Percentiles rank a stretch among this genome's conserved stretches.
Conservation (phyloP, 1,140 invertebrate species). For the Arion vulgaris region DNA sequence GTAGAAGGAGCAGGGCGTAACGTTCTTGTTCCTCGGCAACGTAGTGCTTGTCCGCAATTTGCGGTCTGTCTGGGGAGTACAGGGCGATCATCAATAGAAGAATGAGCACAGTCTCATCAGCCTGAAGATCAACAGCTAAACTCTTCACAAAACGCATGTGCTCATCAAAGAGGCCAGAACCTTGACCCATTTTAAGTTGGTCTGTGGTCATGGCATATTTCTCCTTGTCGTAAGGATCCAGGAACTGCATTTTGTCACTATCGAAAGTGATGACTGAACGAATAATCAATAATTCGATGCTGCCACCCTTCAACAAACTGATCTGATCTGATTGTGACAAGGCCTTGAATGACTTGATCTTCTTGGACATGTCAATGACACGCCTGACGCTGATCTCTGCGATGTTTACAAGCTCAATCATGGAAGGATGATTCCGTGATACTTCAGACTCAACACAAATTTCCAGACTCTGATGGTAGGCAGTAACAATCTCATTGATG, state of each 20-base stretch:
- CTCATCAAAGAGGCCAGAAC: slow-evolving; percentile 72
- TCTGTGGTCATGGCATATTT: slow-evolving; percentile 69
- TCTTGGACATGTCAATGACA: slow-evolving; percentile 73
- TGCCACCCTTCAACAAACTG: slow-evolving; percentile 73
- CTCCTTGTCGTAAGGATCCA: slow-evolving; percentile 70
- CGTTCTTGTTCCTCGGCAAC: slow-evolving; percentile 74
- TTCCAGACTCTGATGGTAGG: slow-evolving; percentile 70
- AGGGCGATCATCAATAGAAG: slow-evolving; percentile 74
- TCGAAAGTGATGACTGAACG: slow-evolving; percentile 72
- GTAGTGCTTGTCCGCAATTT: slow-evolving; percentile 69
- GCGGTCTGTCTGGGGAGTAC: slow-evolving; percentile 74
- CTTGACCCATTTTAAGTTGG: slow-evolving; percentile 63
- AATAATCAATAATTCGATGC: slow-evolving; percentile 76
- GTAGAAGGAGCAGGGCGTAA: slow-evolving; percentile 73
- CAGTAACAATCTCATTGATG: slow-evolving; percentile 68
- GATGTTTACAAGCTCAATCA: slow-evolving; percentile 72
- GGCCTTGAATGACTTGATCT: slow-evolving; percentile 72
- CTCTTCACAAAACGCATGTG: slow-evolving; percentile 75
- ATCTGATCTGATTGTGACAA: slow-evolving; percentile 73
- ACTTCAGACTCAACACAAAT: slow-evolving; percentile 65
- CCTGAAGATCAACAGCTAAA: slow-evolving; percentile 71
- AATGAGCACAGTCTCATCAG: slow-evolving; percentile 75
- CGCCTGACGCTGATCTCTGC: slow-evolving; percentile 72
- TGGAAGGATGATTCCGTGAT: slow-evolving; percentile 62
- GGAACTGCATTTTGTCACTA: slow-evolving; percentile 71